phyloP scores from a whole-genome alignment of 2,797 vertebrate species.

The Streptopelia turtur region DNA sequence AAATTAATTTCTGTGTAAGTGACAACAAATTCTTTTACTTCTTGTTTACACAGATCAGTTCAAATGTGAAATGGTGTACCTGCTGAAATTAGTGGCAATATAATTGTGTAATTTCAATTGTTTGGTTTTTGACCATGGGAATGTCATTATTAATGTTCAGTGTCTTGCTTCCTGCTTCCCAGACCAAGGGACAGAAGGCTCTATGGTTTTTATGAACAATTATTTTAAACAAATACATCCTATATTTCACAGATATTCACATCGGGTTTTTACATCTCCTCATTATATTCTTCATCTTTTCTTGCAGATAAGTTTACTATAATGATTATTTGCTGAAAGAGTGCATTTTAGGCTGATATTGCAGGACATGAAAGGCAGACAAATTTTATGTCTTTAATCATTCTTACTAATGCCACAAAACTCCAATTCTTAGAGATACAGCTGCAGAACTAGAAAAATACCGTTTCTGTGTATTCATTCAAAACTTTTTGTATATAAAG shows the following conservation, averaged over 20 bases:
- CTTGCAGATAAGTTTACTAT: background rate
- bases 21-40: background rate
- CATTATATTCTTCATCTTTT: background rate
- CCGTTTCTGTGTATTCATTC: background rate
- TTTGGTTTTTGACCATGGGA: background rate
- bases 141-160: background rate
- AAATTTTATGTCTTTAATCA: background rate
- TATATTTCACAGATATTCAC: background rate
- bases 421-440: background rate
- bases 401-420: background rate
- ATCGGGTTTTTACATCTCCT: background rate
- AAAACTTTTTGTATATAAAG: background rate
- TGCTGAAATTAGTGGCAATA: background rate
- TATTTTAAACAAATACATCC: background rate
- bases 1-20: background rate
- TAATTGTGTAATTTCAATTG: background rate
- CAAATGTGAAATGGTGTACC: background rate
- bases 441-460: background rate
- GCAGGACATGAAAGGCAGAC: background rate
- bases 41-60: background rate
- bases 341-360: background rate
- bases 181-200: background rate
- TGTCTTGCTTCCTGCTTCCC: background rate
- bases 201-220: background rate
- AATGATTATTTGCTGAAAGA: background rate